These are phyloP conservation scores for Ischnura elegans DNA, from an alignment of 2,888 invertebrate species.

Conservation along the genomic window DNA sequence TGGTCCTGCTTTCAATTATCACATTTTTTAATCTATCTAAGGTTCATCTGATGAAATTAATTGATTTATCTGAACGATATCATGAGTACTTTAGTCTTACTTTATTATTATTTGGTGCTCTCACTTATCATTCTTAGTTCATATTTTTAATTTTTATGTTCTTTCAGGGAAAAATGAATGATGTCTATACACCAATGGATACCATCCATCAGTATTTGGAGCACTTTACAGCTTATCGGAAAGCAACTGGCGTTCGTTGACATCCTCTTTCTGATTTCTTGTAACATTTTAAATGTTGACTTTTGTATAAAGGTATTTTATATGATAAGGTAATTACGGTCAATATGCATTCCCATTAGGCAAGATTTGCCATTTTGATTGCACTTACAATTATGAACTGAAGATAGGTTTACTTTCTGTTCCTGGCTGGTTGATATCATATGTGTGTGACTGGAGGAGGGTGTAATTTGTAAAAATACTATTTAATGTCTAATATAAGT, in stretches of 20 bases:
- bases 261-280: background rate
- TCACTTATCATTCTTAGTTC: too few relatives aligned
- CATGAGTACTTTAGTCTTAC: too few relatives aligned
- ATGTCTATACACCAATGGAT: constrained; percentile 93
- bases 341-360: background rate
- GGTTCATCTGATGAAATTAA: too few relatives aligned
- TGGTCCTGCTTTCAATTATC: too few relatives aligned
- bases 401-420: too few relatives aligned
- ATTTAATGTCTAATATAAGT: background rate
- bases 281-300: too few relatives aligned
- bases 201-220: constrained; percentile 96
- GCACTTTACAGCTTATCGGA: constrained; percentile 93
- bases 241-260: constrained; percentile 82
- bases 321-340: background rate
- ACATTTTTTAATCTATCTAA: too few relatives aligned
- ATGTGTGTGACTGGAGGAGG: background rate
- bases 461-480: background rate
- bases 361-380: background rate
- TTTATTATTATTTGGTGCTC: too few relatives aligned
- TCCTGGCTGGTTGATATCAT: background rate
- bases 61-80: too few relatives aligned
- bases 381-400: too few relatives aligned
- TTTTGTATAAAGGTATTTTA: background rate
- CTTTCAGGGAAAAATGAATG: constrained; percentile 86
- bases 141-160: too few relatives aligned